Evolutionary conservation across 2,888 invertebrate species (phyloP).

Genomic region (Drosophila sordidapex): DNA sequence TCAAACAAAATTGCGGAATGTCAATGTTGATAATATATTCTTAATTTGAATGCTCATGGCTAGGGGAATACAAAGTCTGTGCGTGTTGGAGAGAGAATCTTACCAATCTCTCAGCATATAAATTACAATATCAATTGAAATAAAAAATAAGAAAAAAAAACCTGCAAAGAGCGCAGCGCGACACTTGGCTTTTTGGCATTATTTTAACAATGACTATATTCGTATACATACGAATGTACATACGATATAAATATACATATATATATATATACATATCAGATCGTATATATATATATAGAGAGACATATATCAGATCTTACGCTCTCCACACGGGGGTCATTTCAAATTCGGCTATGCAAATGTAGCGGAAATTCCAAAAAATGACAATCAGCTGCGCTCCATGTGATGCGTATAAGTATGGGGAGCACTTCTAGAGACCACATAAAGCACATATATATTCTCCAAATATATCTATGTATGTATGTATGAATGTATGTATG

Average conservation of each 20-base stretch:
- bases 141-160: background rate
- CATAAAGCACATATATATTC: background rate
- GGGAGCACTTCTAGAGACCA: constrained; percentile 2
- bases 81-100: constrained; percentile 3
- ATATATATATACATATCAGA: background rate
- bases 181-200: constrained; percentile 36
- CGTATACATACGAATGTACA: background rate
- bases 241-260: background rate
- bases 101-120: constrained; percentile 8
- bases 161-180: background rate
- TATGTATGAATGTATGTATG: background rate
- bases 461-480: background rate
- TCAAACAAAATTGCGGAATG: constrained; percentile 3
- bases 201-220: constrained; percentile 23
- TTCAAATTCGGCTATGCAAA: constrained; percentile 68
- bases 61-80: constrained; percentile 14
- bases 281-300: background rate
- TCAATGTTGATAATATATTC: constrained; percentile 16
- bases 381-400: constrained; percentile 39
- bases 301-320: constrained; percentile 16
- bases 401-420: constrained; percentile 26
- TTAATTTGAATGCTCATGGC: constrained; percentile 11
- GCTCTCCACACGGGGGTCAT: constrained; percentile 17
- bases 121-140: constrained; percentile 56
- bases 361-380: constrained; percentile 69